Conservation (phyloP, 2,113 vertebrate species). For the Sphaerodactylus townsendi region DNA sequence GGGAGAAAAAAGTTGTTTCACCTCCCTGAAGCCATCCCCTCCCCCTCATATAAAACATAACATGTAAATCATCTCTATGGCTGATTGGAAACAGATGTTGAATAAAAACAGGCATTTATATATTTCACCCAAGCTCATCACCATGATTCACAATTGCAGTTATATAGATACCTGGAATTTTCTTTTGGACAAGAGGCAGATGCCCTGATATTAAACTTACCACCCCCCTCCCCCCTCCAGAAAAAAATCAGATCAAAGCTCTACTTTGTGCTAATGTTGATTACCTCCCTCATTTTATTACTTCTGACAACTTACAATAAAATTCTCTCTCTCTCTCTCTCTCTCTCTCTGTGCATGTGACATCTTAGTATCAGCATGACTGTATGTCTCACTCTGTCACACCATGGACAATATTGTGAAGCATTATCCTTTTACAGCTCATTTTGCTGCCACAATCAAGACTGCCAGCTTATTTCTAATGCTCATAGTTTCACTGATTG, state of each 20-base stretch:
- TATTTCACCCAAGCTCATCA: background rate
- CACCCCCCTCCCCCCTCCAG: too few relatives aligned
- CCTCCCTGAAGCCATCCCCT: too few relatives aligned
- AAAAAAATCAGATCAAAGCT: background rate
- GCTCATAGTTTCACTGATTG: background rate
- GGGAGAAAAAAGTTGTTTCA: too few relatives aligned
- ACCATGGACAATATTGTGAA: slow-evolving; percentile 12
- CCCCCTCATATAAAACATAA: too few relatives aligned
- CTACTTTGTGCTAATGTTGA: background rate
- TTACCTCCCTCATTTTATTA: background rate
- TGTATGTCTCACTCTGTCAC: background rate
- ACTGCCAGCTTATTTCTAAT: slow-evolving; percentile 11
- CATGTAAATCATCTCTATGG: too few relatives aligned
- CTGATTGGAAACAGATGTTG: too few relatives aligned
- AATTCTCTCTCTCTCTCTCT: background rate
- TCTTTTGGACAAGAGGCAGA: background rate
- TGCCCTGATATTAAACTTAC: background rate
- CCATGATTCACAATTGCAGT: background rate
- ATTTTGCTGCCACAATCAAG: background rate
- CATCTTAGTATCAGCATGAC: background rate
- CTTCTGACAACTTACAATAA: background rate
- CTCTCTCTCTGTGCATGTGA: background rate
- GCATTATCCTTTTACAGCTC: background rate
- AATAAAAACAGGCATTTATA: too few relatives aligned
- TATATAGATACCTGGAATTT: background rate